Evolutionary conservation across 1,140 invertebrate genomes (phyloP), one percentile per base, ranked within the genome.

Genomic region (Bombus terrestris): DNA sequence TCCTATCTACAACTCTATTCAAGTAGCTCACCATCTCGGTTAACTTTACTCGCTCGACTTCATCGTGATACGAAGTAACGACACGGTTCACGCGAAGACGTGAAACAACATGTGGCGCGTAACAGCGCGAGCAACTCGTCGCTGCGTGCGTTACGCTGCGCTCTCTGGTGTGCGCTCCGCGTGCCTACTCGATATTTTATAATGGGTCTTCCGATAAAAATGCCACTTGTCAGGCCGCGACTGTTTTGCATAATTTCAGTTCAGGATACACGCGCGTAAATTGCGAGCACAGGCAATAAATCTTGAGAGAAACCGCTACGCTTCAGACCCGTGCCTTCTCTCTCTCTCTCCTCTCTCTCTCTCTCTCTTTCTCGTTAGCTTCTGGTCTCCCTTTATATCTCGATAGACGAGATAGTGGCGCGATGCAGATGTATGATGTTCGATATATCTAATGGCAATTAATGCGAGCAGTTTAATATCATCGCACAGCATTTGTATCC

Each of bases 171-270:
- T 35, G 35, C 13, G 35, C n/a, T 13, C 3, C 28, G 57, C 43
- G 25, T 66, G 35, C n/a, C n/a, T 57, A n/a, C 18, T 32, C n/a
- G 68, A 84, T 80, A 64, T 72, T 47, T 79, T 80, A 62, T 85
- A 85, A 72, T 80, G 76, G 69, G 39, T 28, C 37, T n/a, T 5
- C 8, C 76, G 75, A 80, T 80, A 85, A 85, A 85, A 80, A 80
- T 72, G 53, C 68, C 66, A 69, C 66, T 72, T 53, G 83, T 79
- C 47, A 37, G n/a, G 76, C 39, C 43, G 39, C 68, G 76, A 80
- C 53, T 59, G 83, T 85, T 80, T 80, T 64, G 83, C 76, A 73
- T 85, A 85, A 85, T 85, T 85, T 85, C 76, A 80, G 83, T 80
- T 85, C 69, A 64, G 83, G 76, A 43, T 79, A 84, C 83, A 84